Percentiles rank a stretch among this genome's conserved stretches.
These are phyloP conservation scores for Chelonus insularis DNA, from an alignment of 1,140 invertebrate species.

Conservation along the genomic window DNA sequence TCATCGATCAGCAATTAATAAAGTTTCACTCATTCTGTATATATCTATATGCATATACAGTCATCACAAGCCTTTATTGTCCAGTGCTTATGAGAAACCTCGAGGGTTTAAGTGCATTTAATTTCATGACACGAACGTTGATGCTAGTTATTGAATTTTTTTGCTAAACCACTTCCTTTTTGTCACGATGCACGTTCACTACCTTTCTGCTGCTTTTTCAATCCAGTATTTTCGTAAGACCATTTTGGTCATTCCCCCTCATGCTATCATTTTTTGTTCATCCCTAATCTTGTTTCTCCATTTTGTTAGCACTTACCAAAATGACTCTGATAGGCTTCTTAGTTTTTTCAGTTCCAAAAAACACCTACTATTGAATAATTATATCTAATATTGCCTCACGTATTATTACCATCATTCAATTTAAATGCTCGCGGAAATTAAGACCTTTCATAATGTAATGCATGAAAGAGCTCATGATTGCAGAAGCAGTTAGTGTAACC, in stretches of 20 bases:
- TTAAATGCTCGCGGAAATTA: not conserved
- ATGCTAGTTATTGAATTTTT: conserved; percentile 9
- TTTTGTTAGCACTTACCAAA: too few relatives aligned
- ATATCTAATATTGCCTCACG: too few relatives aligned
- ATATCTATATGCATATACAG: too few relatives aligned
- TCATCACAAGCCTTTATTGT: too few relatives aligned
- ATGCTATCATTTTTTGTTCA: not conserved
- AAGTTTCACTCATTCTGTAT: conserved; percentile 1
- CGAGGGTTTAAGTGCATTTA: not conserved
- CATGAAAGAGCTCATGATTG: not conserved
- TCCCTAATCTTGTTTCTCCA: not conserved
- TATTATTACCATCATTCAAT: too few relatives aligned
- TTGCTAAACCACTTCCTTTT: not conserved
- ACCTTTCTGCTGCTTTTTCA: not conserved
- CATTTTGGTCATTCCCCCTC: not conserved
- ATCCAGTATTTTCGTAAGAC: not conserved
- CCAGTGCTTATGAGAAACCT: not conserved
- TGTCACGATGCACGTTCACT: not conserved
- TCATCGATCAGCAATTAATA: not conserved
- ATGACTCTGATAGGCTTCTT: too few relatives aligned
- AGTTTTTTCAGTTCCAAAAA: too few relatives aligned
- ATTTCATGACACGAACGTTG: conserved; percentile 15
- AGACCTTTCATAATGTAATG: not conserved
- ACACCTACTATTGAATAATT: too few relatives aligned
- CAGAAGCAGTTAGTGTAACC: not conserved